A percentile compares a stretch with the other conserved stretches of the same genome.
phyloP scores from a whole-genome alignment of 1,140 invertebrate species.

The Drosophila sproati region DNA sequence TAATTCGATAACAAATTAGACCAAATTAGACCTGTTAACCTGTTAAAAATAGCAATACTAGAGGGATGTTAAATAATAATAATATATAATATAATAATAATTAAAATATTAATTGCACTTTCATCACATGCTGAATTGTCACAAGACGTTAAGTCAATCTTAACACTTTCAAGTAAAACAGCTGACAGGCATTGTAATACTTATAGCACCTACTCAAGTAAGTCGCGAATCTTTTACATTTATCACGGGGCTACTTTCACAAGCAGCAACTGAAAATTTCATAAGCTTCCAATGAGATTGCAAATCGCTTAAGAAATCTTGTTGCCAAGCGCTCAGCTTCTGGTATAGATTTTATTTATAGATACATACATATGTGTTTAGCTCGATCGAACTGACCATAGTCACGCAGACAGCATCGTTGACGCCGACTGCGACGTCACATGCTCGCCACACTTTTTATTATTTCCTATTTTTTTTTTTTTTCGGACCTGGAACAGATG shows the following conservation, averaged over 20 bases:
- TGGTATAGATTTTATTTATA: constrained; percentile 32
- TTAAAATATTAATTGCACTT: neutral
- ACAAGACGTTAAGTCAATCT: constrained; percentile 9
- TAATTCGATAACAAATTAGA: no score
- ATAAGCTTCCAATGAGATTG: constrained; percentile 10
- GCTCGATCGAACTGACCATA: constrained; percentile 66
- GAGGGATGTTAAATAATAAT: no score
- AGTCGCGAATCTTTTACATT: constrained; percentile 2
- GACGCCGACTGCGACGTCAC: constrained; percentile 28
- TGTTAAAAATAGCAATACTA: no score
- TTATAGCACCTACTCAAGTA: constrained; percentile 24
- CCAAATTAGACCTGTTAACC: no score
- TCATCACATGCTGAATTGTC: constrained; percentile 11
- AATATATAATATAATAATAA: no score
- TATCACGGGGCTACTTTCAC: constrained; percentile 29
- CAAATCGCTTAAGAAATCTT: constrained; percentile 34
- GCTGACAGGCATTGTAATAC: constrained; percentile 15
- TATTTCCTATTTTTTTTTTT: constrained; percentile 2
- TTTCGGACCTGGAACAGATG: constrained; percentile 42
- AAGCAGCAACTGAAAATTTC: constrained; percentile 14
- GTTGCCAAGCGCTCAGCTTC: constrained; percentile 52
- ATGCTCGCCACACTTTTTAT: constrained; percentile 17
- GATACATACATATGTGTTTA: constrained; percentile 3
- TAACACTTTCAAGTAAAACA: constrained; percentile 9
- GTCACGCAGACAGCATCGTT: constrained; percentile 49